Evolutionary conservation across 2,797 vertebrate species (phyloP).

Genomic region (Trematomus bernacchii): DNA sequence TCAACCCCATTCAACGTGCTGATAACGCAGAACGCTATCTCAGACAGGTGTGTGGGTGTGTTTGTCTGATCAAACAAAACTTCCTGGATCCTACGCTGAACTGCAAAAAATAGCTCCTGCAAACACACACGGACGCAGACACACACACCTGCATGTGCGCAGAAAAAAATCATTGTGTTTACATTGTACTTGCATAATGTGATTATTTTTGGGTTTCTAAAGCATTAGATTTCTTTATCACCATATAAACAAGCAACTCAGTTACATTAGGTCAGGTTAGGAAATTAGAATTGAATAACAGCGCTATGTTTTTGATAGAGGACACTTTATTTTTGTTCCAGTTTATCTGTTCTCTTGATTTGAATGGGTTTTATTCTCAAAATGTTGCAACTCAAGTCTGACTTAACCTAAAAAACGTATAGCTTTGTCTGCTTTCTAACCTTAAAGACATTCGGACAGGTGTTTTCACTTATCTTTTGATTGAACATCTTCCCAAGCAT

Average conservation of each 20-base stretch:
- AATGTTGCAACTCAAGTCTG: not conserved
- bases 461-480: too few relatives aligned
- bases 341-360: not conserved
- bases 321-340: not conserved
- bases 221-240: not conserved
- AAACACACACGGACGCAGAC: conserved; percentile 36
- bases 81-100: conserved; percentile 64
- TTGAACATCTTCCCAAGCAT: not conserved
- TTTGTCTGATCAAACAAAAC: conserved; percentile 74
- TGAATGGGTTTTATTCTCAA: not conserved
- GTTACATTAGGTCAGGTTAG: not conserved
- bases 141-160: not conserved
- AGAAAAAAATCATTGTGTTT: not conserved
- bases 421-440: too few relatives aligned
- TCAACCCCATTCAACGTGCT: conserved; percentile 64
- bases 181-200: not conserved
- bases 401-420: not conserved
- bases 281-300: not conserved
- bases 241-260: not conserved
- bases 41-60: conserved; percentile 71
- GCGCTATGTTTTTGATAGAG: not conserved
- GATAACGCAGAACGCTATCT: conserved; percentile 71
- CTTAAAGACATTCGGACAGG: too few relatives aligned
- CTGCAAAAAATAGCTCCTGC: conserved; percentile 74
- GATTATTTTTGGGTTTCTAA: conserved; percentile 2